Evolutionary conservation across 2,888 invertebrate genomes (phyloP).

Genomic region (Didymodactylos carnosus): DNA sequence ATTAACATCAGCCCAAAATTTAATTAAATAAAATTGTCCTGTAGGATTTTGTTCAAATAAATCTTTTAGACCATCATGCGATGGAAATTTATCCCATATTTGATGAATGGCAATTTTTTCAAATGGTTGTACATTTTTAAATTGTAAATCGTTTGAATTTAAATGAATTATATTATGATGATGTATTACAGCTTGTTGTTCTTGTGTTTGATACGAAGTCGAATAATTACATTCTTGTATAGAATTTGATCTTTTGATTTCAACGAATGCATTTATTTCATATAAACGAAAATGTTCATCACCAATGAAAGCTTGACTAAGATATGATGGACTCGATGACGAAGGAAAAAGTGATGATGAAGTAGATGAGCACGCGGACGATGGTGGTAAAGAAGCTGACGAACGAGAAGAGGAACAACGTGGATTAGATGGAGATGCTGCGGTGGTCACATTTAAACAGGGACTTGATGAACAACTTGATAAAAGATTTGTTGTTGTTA

Average conservation of each 20-base stretch:
- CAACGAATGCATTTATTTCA: not conserved
- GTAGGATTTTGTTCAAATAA: not conserved
- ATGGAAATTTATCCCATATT: not conserved
- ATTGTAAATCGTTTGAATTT: not conserved
- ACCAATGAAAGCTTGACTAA: not conserved
- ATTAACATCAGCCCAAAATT: slow-evolving; percentile 52
- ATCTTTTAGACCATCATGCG: not conserved
- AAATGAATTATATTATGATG: not conserved
- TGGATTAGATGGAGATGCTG: too few species aligned
- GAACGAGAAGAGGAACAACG: too few species aligned
- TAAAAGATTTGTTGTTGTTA: too few species aligned
- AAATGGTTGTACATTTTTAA: not conserved
- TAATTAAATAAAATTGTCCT: slow-evolving; percentile 8
- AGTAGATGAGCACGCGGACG: not conserved
- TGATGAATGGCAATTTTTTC: not conserved
- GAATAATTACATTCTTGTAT: not conserved
- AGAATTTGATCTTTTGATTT: not conserved
- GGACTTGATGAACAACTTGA: not conserved
- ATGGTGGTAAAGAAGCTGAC: not conserved
- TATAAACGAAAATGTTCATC: not conserved
- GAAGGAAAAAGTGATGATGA: not conserved
- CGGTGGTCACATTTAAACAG: too few species aligned
- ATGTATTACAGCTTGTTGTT: not conserved
- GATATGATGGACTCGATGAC: not conserved
- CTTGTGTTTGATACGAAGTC: not conserved